Conservation (phyloP, 2,888 invertebrate genomes). For the Drosophila demipolita region DNA sequence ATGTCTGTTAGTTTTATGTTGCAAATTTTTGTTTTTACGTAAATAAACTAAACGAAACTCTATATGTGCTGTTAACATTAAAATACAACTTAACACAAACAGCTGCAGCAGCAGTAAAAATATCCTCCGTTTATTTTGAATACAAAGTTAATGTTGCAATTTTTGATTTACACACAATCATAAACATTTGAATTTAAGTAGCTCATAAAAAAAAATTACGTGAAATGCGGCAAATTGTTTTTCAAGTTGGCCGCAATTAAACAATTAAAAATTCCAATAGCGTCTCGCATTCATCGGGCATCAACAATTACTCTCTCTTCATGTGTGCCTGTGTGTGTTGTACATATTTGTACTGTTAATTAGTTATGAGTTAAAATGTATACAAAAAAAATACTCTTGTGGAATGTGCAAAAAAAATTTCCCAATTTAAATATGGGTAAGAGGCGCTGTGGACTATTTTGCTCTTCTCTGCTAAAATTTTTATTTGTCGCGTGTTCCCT, state of each 20-base stretch:
- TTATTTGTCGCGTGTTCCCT: conserved; percentile 66
- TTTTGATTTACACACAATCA: conserved; percentile 10
- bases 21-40: conserved; percentile 3
- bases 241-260: conserved; percentile 74
- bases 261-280: conserved; percentile 75
- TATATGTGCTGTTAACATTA: conserved; percentile 50
- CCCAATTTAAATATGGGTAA: conserved; percentile 34
- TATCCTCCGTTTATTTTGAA: conserved; percentile 1
- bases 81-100: conserved; percentile 54
- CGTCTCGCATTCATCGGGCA: conserved; percentile 59
- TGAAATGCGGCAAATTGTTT: conserved; percentile 60
- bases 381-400: conserved; percentile 49
- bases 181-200: conserved; percentile 36
- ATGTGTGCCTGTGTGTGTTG: conserved; percentile 1
- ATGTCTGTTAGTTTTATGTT: conserved; percentile 5
- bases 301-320: conserved; percentile 59
- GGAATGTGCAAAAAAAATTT: conserved; percentile 61
- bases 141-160: conserved; percentile 11
- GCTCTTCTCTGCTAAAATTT: conserved; percentile 65
- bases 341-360: conserved; percentile 68
- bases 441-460: conserved; percentile 11
- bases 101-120: conserved; percentile 5
- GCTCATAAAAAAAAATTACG: conserved; percentile 53
- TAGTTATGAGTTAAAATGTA: conserved; percentile 59
- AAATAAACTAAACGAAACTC: conserved; percentile 29